Evolutionary conservation across 2,888 invertebrate genomes (phyloP).

Genomic region (Tricholauxania praeusta): DNA sequence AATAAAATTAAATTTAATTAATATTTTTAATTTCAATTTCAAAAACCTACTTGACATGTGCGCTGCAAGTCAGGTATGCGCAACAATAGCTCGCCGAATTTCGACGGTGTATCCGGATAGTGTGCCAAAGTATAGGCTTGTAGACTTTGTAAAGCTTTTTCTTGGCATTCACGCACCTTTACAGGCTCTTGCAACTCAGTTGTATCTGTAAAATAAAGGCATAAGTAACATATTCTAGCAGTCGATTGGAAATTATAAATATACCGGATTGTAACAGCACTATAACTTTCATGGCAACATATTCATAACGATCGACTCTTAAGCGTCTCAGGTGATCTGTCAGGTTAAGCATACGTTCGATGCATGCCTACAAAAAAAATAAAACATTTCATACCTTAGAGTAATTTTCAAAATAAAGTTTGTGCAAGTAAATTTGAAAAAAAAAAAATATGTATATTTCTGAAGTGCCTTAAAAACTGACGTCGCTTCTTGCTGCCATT

Average conservation of each 20-base stretch:
- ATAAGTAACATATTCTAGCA: background rate
- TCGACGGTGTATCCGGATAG: conserved; percentile 93
- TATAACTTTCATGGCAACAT: conserved; percentile 96
- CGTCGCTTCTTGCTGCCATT: too few species aligned
- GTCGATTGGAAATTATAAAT: conserved; percentile 36
- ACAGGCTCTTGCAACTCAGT: conserved; percentile 94
- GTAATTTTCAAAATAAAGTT: too few species aligned
- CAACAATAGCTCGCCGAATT: conserved; percentile 92
- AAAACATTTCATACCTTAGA: background rate
- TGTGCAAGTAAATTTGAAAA: too few species aligned
- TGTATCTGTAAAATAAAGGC: conserved; percentile 75
- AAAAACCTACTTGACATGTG: conserved; percentile 83
- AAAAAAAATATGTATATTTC: too few species aligned
- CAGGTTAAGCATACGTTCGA: conserved; percentile 94
- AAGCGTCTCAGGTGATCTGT: conserved; percentile 91
- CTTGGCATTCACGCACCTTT: conserved; percentile 93
- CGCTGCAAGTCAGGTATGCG: conserved; percentile 95
- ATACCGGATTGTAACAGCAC: conserved; percentile 91
- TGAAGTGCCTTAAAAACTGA: too few species aligned
- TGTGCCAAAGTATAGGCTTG: conserved; percentile 91
- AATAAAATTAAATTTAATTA: background rate
- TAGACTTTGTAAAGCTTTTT: conserved; percentile 91
- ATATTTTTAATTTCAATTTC: too few species aligned
- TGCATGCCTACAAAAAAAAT: conserved; percentile 75
- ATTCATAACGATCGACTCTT: conserved; percentile 94